phyloP scores from a whole-genome alignment of 1,140 invertebrate genomes.

The Trissolcus basalis region DNA sequence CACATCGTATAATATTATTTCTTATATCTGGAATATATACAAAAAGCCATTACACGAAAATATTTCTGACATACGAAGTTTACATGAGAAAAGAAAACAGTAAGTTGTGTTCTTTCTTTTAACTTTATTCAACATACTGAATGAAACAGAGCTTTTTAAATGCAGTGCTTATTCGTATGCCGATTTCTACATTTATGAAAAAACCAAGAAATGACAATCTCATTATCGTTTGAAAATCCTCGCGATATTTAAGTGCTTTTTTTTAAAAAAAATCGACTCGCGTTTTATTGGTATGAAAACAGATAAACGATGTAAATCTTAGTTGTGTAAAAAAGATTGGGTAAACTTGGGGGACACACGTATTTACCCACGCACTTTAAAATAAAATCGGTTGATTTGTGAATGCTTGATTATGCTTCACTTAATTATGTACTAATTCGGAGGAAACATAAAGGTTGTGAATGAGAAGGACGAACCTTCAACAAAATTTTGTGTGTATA shows the following conservation, averaged over 20 bases:
- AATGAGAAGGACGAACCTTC: too few species aligned
- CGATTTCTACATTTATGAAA: constrained; percentile 40
- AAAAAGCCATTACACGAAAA: constrained; percentile 72
- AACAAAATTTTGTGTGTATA: constrained; percentile 19
- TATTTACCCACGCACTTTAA: constrained; percentile 35
- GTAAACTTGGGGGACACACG: constrained; percentile 11
- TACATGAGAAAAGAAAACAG: constrained; percentile 63
- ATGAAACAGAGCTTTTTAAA: constrained; percentile 56
- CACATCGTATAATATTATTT: constrained; percentile 71
- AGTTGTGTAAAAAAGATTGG: constrained; percentile 48
- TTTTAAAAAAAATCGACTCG: constrained; percentile 43
- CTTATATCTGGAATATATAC: constrained; percentile 74
- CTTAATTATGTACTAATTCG: too few species aligned
- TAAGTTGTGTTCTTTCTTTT: constrained; percentile 53
- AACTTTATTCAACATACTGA: constrained; percentile 40
- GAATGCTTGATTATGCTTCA: neutral
- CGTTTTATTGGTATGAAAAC: constrained; percentile 48
- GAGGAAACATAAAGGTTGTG: neutral
- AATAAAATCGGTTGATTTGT: constrained; percentile 24
- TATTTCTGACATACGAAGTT: constrained; percentile 64
- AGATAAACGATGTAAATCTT: constrained; percentile 38
- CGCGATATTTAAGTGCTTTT: constrained; percentile 20
- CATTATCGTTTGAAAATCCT: constrained; percentile 40
- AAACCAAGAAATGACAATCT: constrained; percentile 38
- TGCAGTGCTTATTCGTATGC: constrained; percentile 54